phyloP scores from a whole-genome alignment of 1,140 invertebrate species.

The Tetraneura akinire region DNA sequence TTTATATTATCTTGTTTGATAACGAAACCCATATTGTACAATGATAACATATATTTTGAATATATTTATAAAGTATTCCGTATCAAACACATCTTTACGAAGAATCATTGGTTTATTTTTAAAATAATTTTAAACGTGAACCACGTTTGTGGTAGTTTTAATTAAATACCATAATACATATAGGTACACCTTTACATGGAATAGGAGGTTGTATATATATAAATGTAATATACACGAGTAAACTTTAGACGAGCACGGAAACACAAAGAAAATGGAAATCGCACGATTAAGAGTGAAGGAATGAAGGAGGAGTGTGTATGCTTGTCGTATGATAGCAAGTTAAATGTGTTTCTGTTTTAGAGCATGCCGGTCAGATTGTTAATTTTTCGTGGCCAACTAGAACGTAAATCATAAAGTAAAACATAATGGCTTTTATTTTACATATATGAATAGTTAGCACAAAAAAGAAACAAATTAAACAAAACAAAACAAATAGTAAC shows the following conservation, averaged over 20 bases:
- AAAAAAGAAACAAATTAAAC: background rate
- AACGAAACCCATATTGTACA: too few relatives aligned
- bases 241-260: background rate
- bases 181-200: too few relatives aligned
- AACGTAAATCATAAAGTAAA: background rate
- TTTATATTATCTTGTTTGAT: too few relatives aligned
- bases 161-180: too few relatives aligned
- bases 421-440: conserved; percentile 4
- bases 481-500: background rate
- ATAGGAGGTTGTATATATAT: too few relatives aligned
- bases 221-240: background rate
- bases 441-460: background rate
- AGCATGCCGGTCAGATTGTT: conserved; percentile 15
- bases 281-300: background rate
- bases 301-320: background rate
- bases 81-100: too few relatives aligned
- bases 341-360: background rate
- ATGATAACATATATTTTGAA: too few relatives aligned
- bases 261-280: background rate
- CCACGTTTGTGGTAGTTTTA: too few relatives aligned
- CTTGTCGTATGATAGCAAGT: conserved; percentile 4
- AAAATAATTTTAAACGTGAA: too few relatives aligned
- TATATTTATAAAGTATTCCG: too few relatives aligned
- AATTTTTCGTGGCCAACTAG: conserved; percentile 14
- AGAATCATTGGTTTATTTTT: too few relatives aligned